A percentile compares a stretch with the other conserved stretches of the same genome.
Evolutionary conservation across 92 coral and sea anemone species (phyloP).

Genomic region (Paragorgia papillata): DNA sequence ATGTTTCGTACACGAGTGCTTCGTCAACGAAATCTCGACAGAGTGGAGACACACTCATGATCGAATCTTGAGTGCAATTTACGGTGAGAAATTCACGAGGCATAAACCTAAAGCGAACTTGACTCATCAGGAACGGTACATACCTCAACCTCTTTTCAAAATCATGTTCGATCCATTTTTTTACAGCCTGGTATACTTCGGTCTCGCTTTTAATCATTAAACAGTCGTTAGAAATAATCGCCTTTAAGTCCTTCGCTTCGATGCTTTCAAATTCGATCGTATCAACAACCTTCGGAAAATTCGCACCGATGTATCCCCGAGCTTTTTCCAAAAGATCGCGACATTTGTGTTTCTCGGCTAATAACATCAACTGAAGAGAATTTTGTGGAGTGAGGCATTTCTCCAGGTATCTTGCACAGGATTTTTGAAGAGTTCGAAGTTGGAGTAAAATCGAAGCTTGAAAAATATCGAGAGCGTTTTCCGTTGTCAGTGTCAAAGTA

Average conservation of each 20-base stretch:
- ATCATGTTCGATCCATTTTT: slow-evolving; percentile 27
- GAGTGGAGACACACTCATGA: slow-evolving; percentile 64
- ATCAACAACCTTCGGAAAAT: slow-evolving; percentile 62
- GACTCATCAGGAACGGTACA: slow-evolving; percentile 30
- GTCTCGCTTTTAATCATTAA: slow-evolving; percentile 63
- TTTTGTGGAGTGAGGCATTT: slow-evolving; percentile 72
- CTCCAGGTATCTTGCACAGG: slow-evolving; percentile 68
- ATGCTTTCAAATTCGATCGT: slow-evolving; percentile 58
- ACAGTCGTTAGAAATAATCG: slow-evolving; percentile 58
- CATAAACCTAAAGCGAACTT: slow-evolving; percentile 77
- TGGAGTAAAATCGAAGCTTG: slow-evolving; percentile 64
- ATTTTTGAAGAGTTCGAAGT: slow-evolving; percentile 63
- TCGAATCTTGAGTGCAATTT: slow-evolving; percentile 70
- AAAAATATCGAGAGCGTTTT: slow-evolving; percentile 70
- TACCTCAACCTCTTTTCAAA: neutral
- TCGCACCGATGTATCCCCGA: slow-evolving; percentile 59
- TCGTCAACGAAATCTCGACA: slow-evolving; percentile 72
- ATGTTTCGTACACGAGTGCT: slow-evolving; percentile 69
- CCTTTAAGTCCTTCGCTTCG: slow-evolving; percentile 60
- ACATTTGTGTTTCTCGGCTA: slow-evolving; percentile 61
- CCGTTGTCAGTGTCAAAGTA: slow-evolving; percentile 49
- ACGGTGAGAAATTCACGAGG: slow-evolving; percentile 67
- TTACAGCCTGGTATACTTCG: slow-evolving; percentile 62
- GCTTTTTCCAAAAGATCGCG: slow-evolving; percentile 64
- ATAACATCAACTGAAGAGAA: slow-evolving; percentile 59